Conservation (phyloP, 2,113 vertebrate species). For the Caretta caretta region DNA sequence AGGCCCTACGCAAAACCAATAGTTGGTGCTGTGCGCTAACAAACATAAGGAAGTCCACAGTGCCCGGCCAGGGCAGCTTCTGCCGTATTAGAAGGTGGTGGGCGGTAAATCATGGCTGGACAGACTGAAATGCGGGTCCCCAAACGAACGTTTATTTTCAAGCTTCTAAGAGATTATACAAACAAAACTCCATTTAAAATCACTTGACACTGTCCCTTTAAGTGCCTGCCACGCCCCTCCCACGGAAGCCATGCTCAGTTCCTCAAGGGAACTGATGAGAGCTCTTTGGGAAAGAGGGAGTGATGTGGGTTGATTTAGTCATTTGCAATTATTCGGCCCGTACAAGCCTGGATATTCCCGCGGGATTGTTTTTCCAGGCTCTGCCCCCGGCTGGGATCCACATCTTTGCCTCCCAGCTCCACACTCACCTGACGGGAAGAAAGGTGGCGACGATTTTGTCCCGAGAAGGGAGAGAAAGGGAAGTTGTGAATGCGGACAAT, state of each 20-base stretch:
- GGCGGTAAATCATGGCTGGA: rapidly evolving
- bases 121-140: rapidly evolving
- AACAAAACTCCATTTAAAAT: not conserved
- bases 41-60: not conserved
- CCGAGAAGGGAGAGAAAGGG: slow-evolving; percentile 81
- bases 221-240: not conserved
- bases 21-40: rapidly evolving
- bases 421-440: slow-evolving; percentile 92
- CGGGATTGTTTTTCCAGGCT: slow-evolving; percentile 76
- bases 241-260: not conserved
- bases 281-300: not conserved
- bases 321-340: not conserved
- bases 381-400: slow-evolving; percentile 86
- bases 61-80: not conserved
- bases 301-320: not conserved
- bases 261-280: not conserved
- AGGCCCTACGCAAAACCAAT: not conserved
- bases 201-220: not conserved
- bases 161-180: not conserved
- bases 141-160: not conserved
- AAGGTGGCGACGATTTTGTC: slow-evolving; percentile 88
- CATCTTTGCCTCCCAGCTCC: slow-evolving; percentile 96
- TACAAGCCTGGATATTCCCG: not conserved
- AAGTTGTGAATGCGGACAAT: slow-evolving; percentile 89
- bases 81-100: rapidly evolving